Base-by-base conservation (phyloP, 2,113 vertebrate species). In the Crocuta crocuta region DNA sequence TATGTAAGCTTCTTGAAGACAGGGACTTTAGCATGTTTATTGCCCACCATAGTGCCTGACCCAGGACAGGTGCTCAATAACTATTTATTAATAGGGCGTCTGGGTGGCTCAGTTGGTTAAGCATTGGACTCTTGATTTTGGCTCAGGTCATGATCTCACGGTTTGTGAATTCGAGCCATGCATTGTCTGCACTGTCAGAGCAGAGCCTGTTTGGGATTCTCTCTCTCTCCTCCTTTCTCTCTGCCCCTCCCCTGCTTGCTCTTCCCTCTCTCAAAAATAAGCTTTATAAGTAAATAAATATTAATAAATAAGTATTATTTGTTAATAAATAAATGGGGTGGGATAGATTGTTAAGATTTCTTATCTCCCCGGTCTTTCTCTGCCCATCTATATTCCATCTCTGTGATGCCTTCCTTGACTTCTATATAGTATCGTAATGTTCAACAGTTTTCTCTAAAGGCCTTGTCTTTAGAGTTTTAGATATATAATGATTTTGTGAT, bases 401-500 rank as follows among this genome's bases (percentile, higher is more conserved):
- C 39, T 58, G 7, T 8, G 53, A 71, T 48, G 9, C 0, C 8
- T 31, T 80, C 16, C 16, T 88, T 63, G 61, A 53, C 3, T 61
- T 61, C 58, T 82, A 23, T 61, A 58, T 21, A 31, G 39, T 94
- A 53, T 81, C 33, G 5, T 74, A 66, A 50, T 76, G 74, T 84
- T 83, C 33, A 53, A 31, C 45, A 91, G 53, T 79, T 63, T 81
- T 94, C 70, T 95, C 97, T 90, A 80, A 84, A 91, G 71, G 0
- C 53, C 23, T 97, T 19, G 81, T 71, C 74, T 97, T 94, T 92
- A 84, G 76, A 92, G 61, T 96, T 61, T 92, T 94, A 88, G 61
- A 83, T 97, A 24, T 97, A n/a, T 94, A 91, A 89, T 88, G 53
- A 89, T 48, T 90, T 95, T 97, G 82, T 89, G 55, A 89, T 97